Conservation (phyloP, 1,140 invertebrate genomes). For the Tenebrio molitor region DNA sequence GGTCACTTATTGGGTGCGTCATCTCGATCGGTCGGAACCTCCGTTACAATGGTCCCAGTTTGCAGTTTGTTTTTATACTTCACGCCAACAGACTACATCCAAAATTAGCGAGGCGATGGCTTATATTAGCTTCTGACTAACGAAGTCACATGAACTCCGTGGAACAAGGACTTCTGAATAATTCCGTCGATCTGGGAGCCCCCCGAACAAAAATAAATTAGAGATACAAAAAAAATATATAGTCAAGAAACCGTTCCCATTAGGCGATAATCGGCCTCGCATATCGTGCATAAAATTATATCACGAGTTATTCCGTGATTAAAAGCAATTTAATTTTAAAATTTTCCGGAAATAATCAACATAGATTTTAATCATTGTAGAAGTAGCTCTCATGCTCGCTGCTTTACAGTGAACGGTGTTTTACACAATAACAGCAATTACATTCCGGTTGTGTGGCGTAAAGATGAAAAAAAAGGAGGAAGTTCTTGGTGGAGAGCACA, state of each 20-base stretch:
- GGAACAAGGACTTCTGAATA: too few relatives aligned
- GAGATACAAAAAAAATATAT: background rate
- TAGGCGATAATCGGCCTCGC: slow-evolving; percentile 27
- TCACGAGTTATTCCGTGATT: slow-evolving; percentile 53
- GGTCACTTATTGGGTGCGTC: too few relatives aligned
- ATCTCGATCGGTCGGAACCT: slow-evolving; percentile 7
- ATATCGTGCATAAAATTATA: slow-evolving; percentile 52
- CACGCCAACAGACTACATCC: slow-evolving; percentile 21
- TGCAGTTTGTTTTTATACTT: slow-evolving; percentile 1
- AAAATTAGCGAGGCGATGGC: slow-evolving; percentile 16
- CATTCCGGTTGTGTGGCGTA: slow-evolving; percentile 12
- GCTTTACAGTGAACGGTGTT: slow-evolving; percentile 14
- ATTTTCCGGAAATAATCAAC: slow-evolving; percentile 59
- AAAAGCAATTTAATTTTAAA: slow-evolving; percentile 57
- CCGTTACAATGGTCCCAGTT: background rate
- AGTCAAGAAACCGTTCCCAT: slow-evolving; percentile 26
- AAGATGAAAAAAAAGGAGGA: slow-evolving; percentile 13
- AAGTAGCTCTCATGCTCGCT: slow-evolving; percentile 27
- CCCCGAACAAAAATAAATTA: background rate
- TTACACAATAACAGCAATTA: slow-evolving; percentile 22
- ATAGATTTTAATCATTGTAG: slow-evolving; percentile 52
- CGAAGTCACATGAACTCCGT: slow-evolving; percentile 27
- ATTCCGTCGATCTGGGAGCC: too few relatives aligned
- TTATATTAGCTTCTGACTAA: slow-evolving; percentile 27
- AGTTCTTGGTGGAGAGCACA: background rate